Evolutionary conservation across 2,113 vertebrate genomes (phyloP).

Genomic region (Sorex araneus): DNA sequence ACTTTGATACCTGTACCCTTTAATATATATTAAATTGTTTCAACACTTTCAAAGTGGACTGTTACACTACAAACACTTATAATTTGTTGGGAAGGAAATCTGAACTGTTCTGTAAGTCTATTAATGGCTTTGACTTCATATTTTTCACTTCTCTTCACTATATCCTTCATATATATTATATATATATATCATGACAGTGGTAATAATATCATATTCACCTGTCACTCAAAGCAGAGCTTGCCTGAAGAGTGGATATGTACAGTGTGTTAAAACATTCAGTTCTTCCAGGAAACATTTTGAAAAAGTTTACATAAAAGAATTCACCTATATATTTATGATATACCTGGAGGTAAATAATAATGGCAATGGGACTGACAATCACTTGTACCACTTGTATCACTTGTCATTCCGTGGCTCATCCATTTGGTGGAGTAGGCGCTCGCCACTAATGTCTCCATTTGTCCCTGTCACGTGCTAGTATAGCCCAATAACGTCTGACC

Average conservation of each 20-base stretch:
- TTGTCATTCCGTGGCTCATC: too few species aligned
- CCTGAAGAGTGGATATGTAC: slow-evolving; percentile 40
- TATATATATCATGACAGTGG: neutral
- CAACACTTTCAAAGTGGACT: slow-evolving; percentile 38
- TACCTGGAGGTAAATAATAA: slow-evolving; percentile 25
- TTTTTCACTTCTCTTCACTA: slow-evolving; percentile 29
- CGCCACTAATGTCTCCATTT: too few species aligned
- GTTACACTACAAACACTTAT: slow-evolving; percentile 18
- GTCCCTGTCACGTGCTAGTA: too few species aligned
- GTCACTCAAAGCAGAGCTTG: neutral
- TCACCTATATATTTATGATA: neutral
- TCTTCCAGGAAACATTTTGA: slow-evolving; percentile 25
- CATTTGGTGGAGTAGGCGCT: too few species aligned
- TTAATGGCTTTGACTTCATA: slow-evolving; percentile 38
- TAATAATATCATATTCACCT: slow-evolving; percentile 14
- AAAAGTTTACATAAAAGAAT: slow-evolving; percentile 32
- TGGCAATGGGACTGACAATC: neutral
- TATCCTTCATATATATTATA: slow-evolving; percentile 45
- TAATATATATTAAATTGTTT: slow-evolving; percentile 30
- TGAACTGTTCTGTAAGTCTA: neutral
- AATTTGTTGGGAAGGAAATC: slow-evolving; percentile 52
- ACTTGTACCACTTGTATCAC: too few species aligned
- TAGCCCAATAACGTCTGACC: too few species aligned
- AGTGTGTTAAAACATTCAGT: neutral
- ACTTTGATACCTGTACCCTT: slow-evolving; percentile 32